These are phyloP conservation scores for Oscheius sp. DNA, from an alignment of 2,888 invertebrate species.

Conservation along the genomic window DNA sequence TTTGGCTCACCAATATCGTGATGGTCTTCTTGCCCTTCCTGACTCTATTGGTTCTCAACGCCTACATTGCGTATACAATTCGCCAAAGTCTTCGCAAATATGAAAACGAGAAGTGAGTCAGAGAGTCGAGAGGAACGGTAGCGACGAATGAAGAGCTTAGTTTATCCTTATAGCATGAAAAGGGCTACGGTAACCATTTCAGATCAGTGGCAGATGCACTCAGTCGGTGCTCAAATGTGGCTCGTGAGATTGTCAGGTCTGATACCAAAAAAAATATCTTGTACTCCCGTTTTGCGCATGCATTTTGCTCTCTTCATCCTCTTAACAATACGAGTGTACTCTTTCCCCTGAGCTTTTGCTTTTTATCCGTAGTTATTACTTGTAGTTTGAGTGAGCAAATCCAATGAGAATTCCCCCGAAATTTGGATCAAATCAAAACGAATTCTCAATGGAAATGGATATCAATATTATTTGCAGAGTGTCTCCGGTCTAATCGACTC, in stretches of 20 bases:
- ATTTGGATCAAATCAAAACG: neutral
- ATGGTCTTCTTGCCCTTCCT: slow-evolving; percentile 92
- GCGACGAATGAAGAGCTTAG: neutral
- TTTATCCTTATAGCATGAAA: neutral
- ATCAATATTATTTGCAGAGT: neutral
- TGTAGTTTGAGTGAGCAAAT: neutral
- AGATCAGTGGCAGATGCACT: slow-evolving; percentile 48
- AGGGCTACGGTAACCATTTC: slow-evolving; percentile 27
- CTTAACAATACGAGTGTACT: too few relatives aligned
- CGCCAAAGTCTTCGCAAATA: slow-evolving; percentile 87
- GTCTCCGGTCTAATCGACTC: neutral
- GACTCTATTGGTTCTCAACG: slow-evolving; percentile 84
- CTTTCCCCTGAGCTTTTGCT: neutral
- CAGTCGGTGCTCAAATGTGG: slow-evolving; percentile 40
- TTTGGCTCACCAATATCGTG: slow-evolving; percentile 91
- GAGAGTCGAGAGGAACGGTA: neutral
- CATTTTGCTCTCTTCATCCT: neutral
- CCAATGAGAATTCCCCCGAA: neutral
- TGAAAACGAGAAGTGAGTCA: slow-evolving; percentile 43
- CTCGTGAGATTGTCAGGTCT: slow-evolving; percentile 51
- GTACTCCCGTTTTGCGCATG: slow-evolving; percentile 14
- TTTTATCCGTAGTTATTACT: neutral
- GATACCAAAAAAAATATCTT: neutral
- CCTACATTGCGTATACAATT: slow-evolving; percentile 88
- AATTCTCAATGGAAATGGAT: neutral